Conservation (phyloP, 2,888 invertebrate genomes). For the Parnassius mnemosyne region DNA sequence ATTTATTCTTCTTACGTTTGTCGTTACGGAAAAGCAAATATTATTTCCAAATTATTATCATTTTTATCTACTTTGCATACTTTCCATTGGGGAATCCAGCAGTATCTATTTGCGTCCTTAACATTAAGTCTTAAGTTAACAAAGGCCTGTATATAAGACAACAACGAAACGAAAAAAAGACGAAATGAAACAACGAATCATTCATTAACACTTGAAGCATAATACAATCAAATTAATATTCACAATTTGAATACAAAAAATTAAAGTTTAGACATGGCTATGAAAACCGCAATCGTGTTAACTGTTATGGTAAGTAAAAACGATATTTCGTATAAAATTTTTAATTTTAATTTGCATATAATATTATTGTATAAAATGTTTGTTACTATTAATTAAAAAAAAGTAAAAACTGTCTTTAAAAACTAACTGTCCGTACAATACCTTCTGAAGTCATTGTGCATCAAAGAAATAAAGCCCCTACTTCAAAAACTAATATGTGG, state of each 20-base stretch:
- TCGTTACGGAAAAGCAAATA: conserved; percentile 15
- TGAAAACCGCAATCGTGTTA: conserved; percentile 55
- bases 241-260: conserved; percentile 36
- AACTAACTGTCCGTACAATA: too few relatives aligned
- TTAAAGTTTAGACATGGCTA: conserved; percentile 55
- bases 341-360: too few relatives aligned
- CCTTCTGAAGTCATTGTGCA: too few relatives aligned
- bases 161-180: background rate
- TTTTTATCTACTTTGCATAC: conserved; percentile 52
- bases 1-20: background rate
- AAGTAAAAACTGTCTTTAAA: too few relatives aligned
- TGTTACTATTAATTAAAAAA: too few relatives aligned
- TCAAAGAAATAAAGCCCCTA: too few relatives aligned
- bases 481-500: too few relatives aligned
- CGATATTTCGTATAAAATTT: too few relatives aligned
- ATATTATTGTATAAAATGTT: too few relatives aligned
- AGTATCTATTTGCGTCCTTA: conserved; percentile 40
- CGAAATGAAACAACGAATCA: conserved; percentile 28
- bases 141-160: conserved; percentile 56
- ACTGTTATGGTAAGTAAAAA: conserved; percentile 59
- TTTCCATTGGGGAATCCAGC: conserved; percentile 65
- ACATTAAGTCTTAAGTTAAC: conserved; percentile 51
- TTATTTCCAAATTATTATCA: conserved; percentile 14
- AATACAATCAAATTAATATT: conserved; percentile 33
- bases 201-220: conserved; percentile 40